Evolutionary conservation across 2,888 invertebrate genomes (phyloP).

Genomic region (Acanthosepion pharaonis): DNA sequence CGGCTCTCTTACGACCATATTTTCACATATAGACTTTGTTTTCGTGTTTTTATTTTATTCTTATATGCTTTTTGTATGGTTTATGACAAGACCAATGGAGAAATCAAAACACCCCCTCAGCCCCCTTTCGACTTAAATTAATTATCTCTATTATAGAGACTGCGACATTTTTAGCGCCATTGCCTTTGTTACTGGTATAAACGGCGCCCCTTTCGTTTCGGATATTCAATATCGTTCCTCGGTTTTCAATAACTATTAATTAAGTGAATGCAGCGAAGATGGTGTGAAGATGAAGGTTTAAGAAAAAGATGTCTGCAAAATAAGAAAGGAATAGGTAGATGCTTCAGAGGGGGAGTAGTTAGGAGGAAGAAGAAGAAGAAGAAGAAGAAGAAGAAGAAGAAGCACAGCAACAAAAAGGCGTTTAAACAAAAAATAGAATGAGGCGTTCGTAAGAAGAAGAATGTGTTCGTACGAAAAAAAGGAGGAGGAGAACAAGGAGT

Average conservation of each 20-base stretch:
- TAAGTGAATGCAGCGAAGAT: neutral
- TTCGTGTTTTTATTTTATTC: no score
- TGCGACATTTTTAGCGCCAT: neutral
- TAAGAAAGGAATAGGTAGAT: no score
- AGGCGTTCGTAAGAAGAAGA: no score
- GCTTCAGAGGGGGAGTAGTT: no score
- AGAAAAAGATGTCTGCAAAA: no score
- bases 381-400: no score
- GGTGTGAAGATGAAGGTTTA: neutral
- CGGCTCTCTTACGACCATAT: neutral
- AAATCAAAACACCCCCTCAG: neutral
- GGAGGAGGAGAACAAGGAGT: no score
- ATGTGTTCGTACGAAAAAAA: no score
- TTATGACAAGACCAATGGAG: neutral
- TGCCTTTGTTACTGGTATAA: neutral
- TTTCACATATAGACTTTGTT: no score
- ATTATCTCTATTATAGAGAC: neutral
- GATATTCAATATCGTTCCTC: neutral
- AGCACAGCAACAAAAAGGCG: no score
- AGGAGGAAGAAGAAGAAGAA: no score
- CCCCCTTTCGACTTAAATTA: neutral
- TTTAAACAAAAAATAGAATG: no score
- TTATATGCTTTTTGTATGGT: neutral
- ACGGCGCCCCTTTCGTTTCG: neutral
- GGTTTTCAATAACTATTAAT: neutral